Evolutionary conservation across 2,113 vertebrate species (phyloP).

Genomic region (Halcyon senegalensis): DNA sequence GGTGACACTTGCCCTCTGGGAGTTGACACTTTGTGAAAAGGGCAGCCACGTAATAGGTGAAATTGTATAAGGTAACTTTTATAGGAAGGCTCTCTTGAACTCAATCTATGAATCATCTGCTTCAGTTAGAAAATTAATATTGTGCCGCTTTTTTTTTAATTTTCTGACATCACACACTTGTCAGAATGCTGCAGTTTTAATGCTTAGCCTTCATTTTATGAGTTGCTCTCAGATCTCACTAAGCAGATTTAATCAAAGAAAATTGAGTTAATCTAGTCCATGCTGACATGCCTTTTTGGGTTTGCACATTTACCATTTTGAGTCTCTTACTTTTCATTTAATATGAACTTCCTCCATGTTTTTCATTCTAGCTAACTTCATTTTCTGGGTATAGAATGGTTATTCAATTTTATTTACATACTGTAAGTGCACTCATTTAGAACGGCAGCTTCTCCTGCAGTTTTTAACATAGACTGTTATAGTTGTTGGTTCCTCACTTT

Average conservation of each 20-base stretch:
- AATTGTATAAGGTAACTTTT: background rate
- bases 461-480: background rate
- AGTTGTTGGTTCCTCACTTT: background rate
- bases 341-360: background rate
- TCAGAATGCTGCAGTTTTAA: background rate
- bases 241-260: background rate
- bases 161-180: background rate
- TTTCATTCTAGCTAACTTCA: background rate
- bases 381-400: conserved; percentile 25
- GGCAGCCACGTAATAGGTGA: background rate
- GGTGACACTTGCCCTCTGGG: background rate
- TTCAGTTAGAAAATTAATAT: background rate
- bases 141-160: background rate
- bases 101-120: background rate
- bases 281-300: background rate
- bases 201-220: background rate
- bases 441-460: background rate
- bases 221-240: background rate
- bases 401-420: background rate
- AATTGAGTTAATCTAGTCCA: background rate
- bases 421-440: background rate
- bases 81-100: background rate
- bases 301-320: background rate
- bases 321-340: background rate
- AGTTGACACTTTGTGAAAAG: background rate